Evolutionary conservation across 2,113 vertebrate genomes (phyloP), one percentile per base, ranked within the genome.

Genomic region (Speoplatyrhinus poulsoni): DNA sequence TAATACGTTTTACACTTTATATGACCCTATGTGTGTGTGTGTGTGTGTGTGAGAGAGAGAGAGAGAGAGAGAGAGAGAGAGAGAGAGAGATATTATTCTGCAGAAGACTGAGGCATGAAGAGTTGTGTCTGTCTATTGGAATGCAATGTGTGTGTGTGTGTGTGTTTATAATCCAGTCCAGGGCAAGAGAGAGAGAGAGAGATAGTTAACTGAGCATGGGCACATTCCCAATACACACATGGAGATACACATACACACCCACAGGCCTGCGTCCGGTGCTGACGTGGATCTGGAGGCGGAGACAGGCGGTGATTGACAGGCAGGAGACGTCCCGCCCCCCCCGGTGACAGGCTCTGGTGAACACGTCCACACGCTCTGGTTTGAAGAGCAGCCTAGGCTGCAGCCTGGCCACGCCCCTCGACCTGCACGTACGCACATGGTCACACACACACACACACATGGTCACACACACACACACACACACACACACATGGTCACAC

Each of bases 351-450:
- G 97, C 95, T 76, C 95, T 95, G 91, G 94, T 94, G 74, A 98
- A 99, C 77, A 98, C 88, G 79, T 99, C 98, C 82, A 99, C 94
- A 83, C 96, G 98, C 78, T 93, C 10, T 0, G 97, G 98, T 87
- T 99, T 94, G 4, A 99, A 99, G 67, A 69, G 87, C 67, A 96
- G 83, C 68, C 88, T 92, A 77, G 94, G 84, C 0, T 95, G 91
- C 82, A 99, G 87, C 69, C 76, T 93, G 9, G 97, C 89, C 41
- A 99, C 95, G 0, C 93, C 94, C n/a, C 96, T 96, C 69, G 96
- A 95, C 98, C 98, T 99, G 84, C 13, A 66, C 50, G 56, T 46
- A 12, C 7, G 1, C 17, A 56, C 16, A 13, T n/a, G n/a, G n/a
- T n/a, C 3, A 65, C 7, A 10, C 15, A 53, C 47, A 6, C 62